Evolutionary conservation across 1,140 invertebrate genomes (phyloP), one percentile per base, ranked within the genome.

Genomic region (Epicauta chinensis): DNA sequence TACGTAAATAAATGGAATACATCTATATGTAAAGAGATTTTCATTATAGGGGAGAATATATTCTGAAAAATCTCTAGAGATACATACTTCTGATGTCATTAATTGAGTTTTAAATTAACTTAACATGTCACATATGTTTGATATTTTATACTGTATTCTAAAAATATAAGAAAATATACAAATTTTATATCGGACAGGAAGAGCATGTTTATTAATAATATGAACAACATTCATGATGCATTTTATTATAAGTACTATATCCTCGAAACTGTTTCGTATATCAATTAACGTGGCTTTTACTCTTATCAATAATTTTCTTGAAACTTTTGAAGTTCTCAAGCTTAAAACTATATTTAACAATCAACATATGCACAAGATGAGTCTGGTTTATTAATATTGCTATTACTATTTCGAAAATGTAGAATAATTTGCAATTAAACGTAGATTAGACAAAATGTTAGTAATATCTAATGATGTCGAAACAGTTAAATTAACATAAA

Each of bases 41-140:
- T 23, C 23, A 23, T 23, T 23, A 53, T 53, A 53, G 42, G 42
- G 38, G 42, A 44, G 51, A 23, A 5, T 23, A 23, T 23, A 23
- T 23, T 23, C 23, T 23, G 23, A 23, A 23, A 53, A 36, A 45
- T 53, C 51, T 53, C 51, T 32, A 53, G 51, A 53, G 51, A 41
- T 32, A 43, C 29, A 37, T 35, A 30, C 31, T 35, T 17, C 23
- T 16, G 30, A n/a, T 29, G 13, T 30, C 34, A 34, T 17, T 51
- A 55, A 55, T 51, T 48, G 48, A 39, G 53, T 51, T 55, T 55
- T 55, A 55, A 55, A 55, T 55, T 55, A 55, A 55, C 53, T 23
- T 23, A 5, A 23, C 47, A 42, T 23, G 32, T 50, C 36, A 47
- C 47, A 55, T 16, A 51, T 51, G 47, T 45, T 50, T 55, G 47